Percentiles rank a stretch among this genome's conserved stretches.
These are phyloP conservation scores for Babylonia areolata DNA, from an alignment of 1,140 invertebrate genomes.

Conservation along the genomic window DNA sequence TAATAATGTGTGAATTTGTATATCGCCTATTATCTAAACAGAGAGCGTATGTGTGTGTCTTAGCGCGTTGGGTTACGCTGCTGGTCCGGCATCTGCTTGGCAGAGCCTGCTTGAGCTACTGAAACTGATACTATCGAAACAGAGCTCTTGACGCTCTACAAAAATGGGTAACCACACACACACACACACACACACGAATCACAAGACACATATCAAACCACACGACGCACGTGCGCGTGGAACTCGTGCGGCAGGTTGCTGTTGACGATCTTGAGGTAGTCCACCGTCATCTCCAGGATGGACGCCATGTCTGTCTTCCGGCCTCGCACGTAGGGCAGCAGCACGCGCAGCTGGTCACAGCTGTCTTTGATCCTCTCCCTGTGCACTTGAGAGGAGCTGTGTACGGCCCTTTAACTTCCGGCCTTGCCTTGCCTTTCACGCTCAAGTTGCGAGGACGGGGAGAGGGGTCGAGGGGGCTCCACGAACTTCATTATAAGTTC, in stretches of 20 bases:
- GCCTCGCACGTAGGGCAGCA: slow-evolving; percentile 68
- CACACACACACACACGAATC: slow-evolving; percentile 34
- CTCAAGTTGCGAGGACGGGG: too few species aligned
- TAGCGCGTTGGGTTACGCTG: too few species aligned
- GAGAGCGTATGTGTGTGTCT: too few species aligned
- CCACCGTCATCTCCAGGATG: slow-evolving; percentile 70
- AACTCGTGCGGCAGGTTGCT: slow-evolving; percentile 63
- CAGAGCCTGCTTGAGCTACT: too few species aligned
- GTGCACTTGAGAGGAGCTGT: slow-evolving; percentile 33
- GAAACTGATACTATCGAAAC: too few species aligned
- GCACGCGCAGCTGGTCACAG: slow-evolving; percentile 68
- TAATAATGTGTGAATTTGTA: too few species aligned
- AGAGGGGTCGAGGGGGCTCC: too few species aligned
- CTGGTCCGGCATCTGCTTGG: too few species aligned
- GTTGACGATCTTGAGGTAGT: slow-evolving; percentile 69
- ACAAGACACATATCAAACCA: background rate
- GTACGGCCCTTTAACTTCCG: too few species aligned
- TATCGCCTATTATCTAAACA: too few species aligned
- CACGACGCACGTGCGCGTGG: slow-evolving; percentile 59
- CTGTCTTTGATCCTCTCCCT: slow-evolving; percentile 72
- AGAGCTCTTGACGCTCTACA: background rate
- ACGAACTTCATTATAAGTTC: too few species aligned
- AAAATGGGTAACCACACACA: slow-evolving; percentile 9
- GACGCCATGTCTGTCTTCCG: slow-evolving; percentile 72
- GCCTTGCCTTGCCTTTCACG: too few species aligned